Evolutionary conservation across 2,888 invertebrate genomes (phyloP), one percentile per base, ranked within the genome.

Genomic region (Malthinus seriepunctatus): DNA sequence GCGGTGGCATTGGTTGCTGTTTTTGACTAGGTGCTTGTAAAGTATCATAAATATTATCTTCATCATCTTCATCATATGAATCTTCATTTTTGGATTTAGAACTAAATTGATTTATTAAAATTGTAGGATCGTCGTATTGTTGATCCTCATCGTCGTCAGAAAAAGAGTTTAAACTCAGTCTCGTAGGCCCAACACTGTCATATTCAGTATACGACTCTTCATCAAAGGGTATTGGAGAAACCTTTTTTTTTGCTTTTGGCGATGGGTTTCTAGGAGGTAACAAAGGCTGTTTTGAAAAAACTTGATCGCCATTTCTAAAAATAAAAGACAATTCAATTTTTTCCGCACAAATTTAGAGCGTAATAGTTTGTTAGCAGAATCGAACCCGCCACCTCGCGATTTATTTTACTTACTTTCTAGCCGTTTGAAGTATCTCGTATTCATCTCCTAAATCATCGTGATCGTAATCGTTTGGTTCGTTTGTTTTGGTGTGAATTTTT

Each of bases 101-200:
- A 10, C 32, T 39, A 7, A 15, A 11, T 8, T 11, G 10, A 1
- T 44, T 14, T 32, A 23, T 42, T 45, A 59, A 8, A 33, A 54
- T 46, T 46, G 33, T 14, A 14, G 59, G 59, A 48, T 55, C 38
- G 12, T 60, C 59, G 32, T 60, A 60, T 51, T 38, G 10, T 8
- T 31, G 23, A 48, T 60, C 60, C 39, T 45, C 52, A 8, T 60
- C 60, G 11, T 60, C 60, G 1, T 52, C 56, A 1, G 56, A 60
- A 60, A 60, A 59, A 8, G 48, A 56, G 50, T 46, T 50, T 9
- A 45, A 50, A 49, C 11, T 44, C n/a, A n/a, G n/a, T n/a, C n/a
- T n/a, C 10, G 14, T 38, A 7, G 50, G 32, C 8, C 34, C 35
- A 0, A 60, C 55, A 15, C 35, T 32, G 31, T 60, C 59, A 10